Base-by-base conservation (phyloP, 2,113 vertebrate genomes). In the Cyprinus carpio region DNA sequence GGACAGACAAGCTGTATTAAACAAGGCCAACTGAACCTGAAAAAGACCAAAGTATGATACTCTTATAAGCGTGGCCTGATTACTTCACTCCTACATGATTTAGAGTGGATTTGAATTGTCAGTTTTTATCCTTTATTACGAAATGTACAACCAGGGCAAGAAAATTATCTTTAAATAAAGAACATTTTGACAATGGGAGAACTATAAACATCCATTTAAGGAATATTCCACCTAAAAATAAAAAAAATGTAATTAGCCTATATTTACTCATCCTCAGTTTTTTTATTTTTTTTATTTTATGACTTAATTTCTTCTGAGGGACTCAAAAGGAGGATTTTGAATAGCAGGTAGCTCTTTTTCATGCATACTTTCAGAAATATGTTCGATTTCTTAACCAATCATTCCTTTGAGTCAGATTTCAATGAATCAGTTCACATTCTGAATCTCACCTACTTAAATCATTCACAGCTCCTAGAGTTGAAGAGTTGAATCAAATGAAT, bases 11-110 rank as follows among this genome's bases (percentile, higher is more conserved):
- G n/a, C 34, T 80, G 8, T 64, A 64, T 64, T 46, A 64, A 58
- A 80, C 25, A 80, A 10, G n/a, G 58, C 77, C 58, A 80, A 64
- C 13, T 64, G 29, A 77, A 46, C 23, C 71, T 75, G 6, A 37
- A 46, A 80, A 80, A 80, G 77, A 25, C 31, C 76, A 79, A 58
- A 40, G 76, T 0, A 4, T 4, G 2, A 80, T 25, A 40, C 13
- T 62, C 76, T 40, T 62, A 64, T 64, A 18, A 64, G 58, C 3
- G 12, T 25, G 34, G 34, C 56, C 15, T 43, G 15, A 64, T 40
- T 37, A 16, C 40, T 46, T 43, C 12, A 60, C 54, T n/a, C 18
- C 29, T 16, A 25, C 29, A n/a, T 79, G 23, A 40, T 60, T 60
- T 79, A n/a, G 6, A 60, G 20, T 18, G 20, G 13, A 46, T 18